These are phyloP conservation scores for Mesocricetus auratus DNA, from an alignment of 2,113 vertebrate genomes.

Conservation along the genomic window DNA sequence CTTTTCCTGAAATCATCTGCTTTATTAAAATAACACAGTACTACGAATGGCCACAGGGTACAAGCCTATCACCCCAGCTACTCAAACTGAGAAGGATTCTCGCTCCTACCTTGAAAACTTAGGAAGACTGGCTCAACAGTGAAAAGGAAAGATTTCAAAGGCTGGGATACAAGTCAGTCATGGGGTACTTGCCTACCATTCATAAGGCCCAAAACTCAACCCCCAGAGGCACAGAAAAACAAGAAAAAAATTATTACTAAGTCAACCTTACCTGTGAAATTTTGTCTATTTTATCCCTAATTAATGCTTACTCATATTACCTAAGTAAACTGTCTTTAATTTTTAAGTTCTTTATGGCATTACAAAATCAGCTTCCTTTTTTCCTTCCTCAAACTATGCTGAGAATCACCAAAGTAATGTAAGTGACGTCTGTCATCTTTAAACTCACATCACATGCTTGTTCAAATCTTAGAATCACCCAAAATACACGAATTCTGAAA, in stretches of 20 bases:
- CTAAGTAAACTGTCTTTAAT: neutral
- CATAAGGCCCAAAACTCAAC: neutral
- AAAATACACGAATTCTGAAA: conserved; percentile 40
- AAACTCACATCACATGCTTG: neutral
- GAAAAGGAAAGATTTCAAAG: neutral
- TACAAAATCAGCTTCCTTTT: conserved; percentile 29
- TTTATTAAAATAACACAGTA: neutral
- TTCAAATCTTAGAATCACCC: conserved; percentile 27
- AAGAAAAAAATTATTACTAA: neutral
- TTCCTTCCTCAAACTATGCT: neutral
- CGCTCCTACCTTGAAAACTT: neutral
- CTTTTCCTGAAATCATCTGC: neutral
- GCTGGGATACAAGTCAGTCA: neutral
- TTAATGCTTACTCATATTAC: neutral
- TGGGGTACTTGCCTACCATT: neutral
- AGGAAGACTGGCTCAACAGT: neutral
- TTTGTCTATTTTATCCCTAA: neutral
- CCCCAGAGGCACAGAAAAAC: neutral
- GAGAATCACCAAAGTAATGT: conserved; percentile 40
- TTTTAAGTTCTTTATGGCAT: neutral
- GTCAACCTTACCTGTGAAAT: conserved; percentile 15
- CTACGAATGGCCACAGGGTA: neutral
- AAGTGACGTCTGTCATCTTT: conserved; percentile 48
- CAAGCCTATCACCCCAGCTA: neutral
- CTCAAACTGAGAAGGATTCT: neutral